These are phyloP conservation scores for Choloepus hoffmanni DNA, from an alignment of 2,113 vertebrate species.

Conservation along the genomic window DNA sequence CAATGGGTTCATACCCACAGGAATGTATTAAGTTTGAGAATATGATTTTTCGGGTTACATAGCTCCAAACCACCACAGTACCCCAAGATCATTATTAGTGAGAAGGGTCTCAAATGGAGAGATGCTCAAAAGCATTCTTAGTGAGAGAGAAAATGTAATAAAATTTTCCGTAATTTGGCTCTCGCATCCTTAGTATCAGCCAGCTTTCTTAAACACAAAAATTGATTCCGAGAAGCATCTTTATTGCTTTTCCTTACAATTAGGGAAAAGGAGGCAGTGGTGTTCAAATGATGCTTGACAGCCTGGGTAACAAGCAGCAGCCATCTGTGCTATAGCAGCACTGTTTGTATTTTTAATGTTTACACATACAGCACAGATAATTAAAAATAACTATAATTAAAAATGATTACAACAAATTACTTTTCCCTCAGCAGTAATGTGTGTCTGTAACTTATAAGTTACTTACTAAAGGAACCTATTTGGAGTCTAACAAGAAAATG, in stretches of 20 bases:
- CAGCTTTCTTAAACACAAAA: constrained; percentile 73
- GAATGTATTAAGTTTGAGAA: too few species aligned
- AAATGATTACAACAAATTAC: constrained; percentile 92
- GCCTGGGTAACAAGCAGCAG: constrained; percentile 84
- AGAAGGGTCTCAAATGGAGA: not conserved
- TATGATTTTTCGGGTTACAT: too few species aligned
- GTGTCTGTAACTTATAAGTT: constrained; percentile 87
- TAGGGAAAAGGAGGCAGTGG: constrained; percentile 82
- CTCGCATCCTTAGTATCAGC: constrained; percentile 27
- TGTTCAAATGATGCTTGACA: constrained; percentile 85
- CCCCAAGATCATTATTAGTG: not conserved
- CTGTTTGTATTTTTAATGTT: constrained; percentile 91
- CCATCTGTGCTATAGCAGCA: constrained; percentile 88
- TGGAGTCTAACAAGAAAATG: constrained; percentile 74
- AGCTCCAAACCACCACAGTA: too few species aligned
- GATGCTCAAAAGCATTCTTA: not conserved
- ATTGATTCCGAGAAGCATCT: constrained; percentile 70
- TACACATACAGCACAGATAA: constrained; percentile 91
- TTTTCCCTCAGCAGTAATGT: constrained; percentile 87
- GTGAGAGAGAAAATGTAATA: not conserved
- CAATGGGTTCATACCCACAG: too few species aligned
- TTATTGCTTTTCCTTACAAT: constrained; percentile 83
- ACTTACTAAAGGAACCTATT: constrained; percentile 84
- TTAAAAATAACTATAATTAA: constrained; percentile 93
- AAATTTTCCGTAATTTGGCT: not conserved